A percentile compares a stretch with the other conserved stretches of the same genome.
phyloP scores from a whole-genome alignment of 2,113 vertebrate genomes.

The Tenrec ecaudatus region DNA sequence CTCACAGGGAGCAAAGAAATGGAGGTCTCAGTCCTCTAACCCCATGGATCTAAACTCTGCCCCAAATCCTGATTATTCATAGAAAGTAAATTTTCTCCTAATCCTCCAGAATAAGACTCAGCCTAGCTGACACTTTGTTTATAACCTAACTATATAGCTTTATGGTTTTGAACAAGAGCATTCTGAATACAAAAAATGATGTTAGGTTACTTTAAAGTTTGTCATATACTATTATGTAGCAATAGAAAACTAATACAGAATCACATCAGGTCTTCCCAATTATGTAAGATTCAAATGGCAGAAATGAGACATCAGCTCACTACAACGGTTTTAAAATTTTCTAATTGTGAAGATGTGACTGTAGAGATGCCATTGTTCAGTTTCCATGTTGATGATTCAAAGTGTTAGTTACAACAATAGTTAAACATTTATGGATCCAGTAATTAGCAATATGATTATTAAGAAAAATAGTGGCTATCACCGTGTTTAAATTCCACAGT shows the following conservation, averaged over 20 bases:
- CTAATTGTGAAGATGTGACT: neutral
- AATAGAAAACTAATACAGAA: neutral
- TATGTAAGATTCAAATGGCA: neutral
- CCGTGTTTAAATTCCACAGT: neutral
- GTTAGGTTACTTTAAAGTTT: neutral
- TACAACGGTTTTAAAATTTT: neutral
- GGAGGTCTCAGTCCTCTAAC: neutral
- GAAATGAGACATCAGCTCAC: neutral
- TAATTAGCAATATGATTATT: neutral
- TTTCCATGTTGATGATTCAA: neutral
- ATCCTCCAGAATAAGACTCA: neutral
- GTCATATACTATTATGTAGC: neutral
- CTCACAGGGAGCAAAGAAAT: neutral
- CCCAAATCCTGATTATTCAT: no score
- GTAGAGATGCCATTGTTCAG: neutral
- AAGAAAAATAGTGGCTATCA: neutral
- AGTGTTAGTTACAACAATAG: neutral
- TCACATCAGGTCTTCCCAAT: neutral
- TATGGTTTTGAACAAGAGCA: no score
- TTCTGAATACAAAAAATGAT: neutral
- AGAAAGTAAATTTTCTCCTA: neutral
- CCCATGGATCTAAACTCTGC: neutral
- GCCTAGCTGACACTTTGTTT: fast-evolving
- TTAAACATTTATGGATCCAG: neutral
- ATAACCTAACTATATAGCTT: neutral